A percentile compares a stretch with the other conserved stretches of the same genome.
Conservation (phyloP, 2,113 vertebrate genomes). For the Eptesicus fuscus region DNA sequence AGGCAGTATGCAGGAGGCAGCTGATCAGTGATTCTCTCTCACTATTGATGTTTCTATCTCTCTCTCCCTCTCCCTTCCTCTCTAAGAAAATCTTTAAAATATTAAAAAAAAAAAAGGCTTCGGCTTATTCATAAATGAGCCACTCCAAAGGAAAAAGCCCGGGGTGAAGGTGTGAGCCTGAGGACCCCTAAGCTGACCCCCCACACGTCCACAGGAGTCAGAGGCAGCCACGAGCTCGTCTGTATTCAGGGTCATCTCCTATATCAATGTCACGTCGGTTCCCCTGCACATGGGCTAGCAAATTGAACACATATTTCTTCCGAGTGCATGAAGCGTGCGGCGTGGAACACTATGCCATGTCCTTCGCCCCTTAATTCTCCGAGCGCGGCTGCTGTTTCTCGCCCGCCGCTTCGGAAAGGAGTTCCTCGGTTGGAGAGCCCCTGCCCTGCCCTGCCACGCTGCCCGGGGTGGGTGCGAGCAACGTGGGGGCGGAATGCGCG, state of each 20-base stretch:
- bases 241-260: neutral
- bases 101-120: neutral
- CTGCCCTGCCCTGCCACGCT: neutral
- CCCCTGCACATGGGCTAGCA: neutral
- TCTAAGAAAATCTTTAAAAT: too few relatives aligned
- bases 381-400: neutral
- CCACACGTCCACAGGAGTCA: neutral
- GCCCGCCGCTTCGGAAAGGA: neutral
- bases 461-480: too few relatives aligned
- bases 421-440: neutral
- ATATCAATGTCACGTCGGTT: slow-evolving; percentile 30
- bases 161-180: neutral
- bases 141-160: neutral
- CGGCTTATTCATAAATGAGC: neutral
- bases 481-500: too few relatives aligned
- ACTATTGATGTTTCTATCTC: too few relatives aligned
- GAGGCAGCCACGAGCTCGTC: neutral
- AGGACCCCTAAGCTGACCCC: neutral
- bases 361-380: neutral
- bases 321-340: neutral
- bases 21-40: too few relatives aligned
- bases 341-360: neutral
- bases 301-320: slow-evolving; percentile 2
- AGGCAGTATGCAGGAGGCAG: too few relatives aligned
- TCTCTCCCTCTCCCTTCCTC: too few relatives aligned